Conservation (phyloP, 2,888 invertebrate species). For the Hemistola chrysoprasaria region DNA sequence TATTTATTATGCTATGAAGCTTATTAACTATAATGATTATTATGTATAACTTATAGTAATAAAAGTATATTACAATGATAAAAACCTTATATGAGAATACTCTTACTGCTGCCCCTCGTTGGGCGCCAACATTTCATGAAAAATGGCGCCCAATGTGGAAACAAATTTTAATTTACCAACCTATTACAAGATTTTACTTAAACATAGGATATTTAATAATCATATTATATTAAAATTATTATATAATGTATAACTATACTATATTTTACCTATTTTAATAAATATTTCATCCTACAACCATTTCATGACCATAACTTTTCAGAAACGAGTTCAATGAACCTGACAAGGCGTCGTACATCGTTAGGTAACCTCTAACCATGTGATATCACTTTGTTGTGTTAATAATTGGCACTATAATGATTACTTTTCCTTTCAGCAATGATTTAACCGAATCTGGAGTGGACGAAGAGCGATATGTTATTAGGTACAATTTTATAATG, state of each 20-base stretch:
- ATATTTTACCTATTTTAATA: background rate
- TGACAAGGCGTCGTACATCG: conserved; percentile 52
- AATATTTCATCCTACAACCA: conserved; percentile 9
- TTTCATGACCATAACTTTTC: conserved; percentile 51
- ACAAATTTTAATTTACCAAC: background rate
- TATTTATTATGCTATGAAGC: no score
- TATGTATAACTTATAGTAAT: no score
- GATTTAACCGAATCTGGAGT: conserved; percentile 59
- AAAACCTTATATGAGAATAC: background rate
- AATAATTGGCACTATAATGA: conserved; percentile 48
- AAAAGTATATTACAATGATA: no score
- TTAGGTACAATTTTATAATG: conserved; percentile 64
- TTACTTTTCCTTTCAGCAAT: conserved; percentile 72
- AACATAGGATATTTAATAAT: no score
- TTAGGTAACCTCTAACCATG: conserved; percentile 58
- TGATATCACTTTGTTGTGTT: conserved; percentile 28
- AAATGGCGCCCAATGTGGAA: conserved; percentile 18
- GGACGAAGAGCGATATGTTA: conserved; percentile 55
- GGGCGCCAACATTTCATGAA: conserved; percentile 9
- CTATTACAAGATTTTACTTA: no score
- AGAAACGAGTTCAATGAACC: conserved; percentile 51
- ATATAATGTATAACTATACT: conserved; percentile 3
- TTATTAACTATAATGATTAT: no score
- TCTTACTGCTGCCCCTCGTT: background rate
- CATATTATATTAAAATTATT: conserved; percentile 21